These are phyloP conservation scores for Torymus texanus DNA, from an alignment of 2,888 invertebrate species.

Conservation along the genomic window DNA sequence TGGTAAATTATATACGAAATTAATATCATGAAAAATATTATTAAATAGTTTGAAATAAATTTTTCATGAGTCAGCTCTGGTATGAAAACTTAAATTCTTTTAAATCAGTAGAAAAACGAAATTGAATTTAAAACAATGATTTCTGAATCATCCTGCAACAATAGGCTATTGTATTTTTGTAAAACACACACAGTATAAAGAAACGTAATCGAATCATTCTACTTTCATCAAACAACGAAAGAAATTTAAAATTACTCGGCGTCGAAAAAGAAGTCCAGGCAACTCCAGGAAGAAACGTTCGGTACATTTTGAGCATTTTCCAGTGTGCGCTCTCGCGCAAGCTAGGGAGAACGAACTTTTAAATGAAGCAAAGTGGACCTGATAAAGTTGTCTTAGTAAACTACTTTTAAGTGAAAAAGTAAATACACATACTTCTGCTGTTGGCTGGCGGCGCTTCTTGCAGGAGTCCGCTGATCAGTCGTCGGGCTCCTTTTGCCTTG, in stretches of 20 bases:
- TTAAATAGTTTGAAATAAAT: no score
- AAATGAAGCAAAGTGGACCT: constrained; percentile 36
- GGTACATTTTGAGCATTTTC: constrained; percentile 1
- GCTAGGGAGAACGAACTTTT: constrained; percentile 3
- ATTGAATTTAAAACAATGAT: no score
- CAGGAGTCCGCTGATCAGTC: constrained; percentile 12
- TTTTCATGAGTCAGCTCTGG: no score
- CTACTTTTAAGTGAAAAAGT: constrained; percentile 54
- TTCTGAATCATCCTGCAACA: no score
- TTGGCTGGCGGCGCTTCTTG: neutral
- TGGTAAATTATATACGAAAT: no score
- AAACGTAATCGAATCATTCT: no score
- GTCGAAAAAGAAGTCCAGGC: neutral
- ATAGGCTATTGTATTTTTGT: no score
- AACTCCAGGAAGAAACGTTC: neutral
- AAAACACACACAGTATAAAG: no score
- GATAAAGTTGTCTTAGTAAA: constrained; percentile 46
- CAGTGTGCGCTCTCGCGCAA: neutral
- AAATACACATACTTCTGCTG: constrained; percentile 52
- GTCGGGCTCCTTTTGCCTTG: constrained; percentile 29
- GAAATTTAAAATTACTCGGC: constrained; percentile 14
- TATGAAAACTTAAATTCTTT: no score
- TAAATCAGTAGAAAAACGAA: no score
- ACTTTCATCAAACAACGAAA: neutral
- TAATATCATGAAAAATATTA: no score